Conservation (phyloP, 2,113 vertebrate species). For the Pungitius pungitius region DNA sequence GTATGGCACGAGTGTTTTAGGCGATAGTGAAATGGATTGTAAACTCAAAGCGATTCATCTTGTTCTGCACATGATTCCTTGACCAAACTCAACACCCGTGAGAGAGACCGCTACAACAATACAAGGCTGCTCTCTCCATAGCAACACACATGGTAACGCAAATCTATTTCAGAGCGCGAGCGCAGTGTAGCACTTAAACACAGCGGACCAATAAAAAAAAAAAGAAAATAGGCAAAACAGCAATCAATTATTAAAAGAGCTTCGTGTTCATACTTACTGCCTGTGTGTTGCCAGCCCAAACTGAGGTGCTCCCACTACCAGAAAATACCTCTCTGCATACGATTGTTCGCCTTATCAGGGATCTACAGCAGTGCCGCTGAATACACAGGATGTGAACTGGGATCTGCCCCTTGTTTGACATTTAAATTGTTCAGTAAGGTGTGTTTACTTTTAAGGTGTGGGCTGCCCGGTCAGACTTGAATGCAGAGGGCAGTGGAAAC, state of each 20-base stretch:
- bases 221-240: slow-evolving; percentile 51
- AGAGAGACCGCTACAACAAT: slow-evolving; percentile 53
- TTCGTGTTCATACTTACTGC: slow-evolving; percentile 69
- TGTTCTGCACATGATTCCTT: slow-evolving; percentile 48
- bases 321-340: slow-evolving; percentile 17
- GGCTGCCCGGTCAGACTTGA: slow-evolving; percentile 35
- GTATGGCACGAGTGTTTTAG: background rate
- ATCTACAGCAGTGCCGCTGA: slow-evolving; percentile 50
- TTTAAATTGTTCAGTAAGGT: slow-evolving; percentile 59
- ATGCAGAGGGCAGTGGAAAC: slow-evolving; percentile 50
- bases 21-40: slow-evolving; percentile 17
- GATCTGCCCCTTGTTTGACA: slow-evolving; percentile 66
- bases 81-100: slow-evolving; percentile 52
- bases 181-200: slow-evolving; percentile 62
- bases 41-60: slow-evolving; percentile 38
- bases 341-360: slow-evolving; percentile 51
- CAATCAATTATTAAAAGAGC: slow-evolving; percentile 70
- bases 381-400: slow-evolving; percentile 46
- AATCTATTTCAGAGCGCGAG: slow-evolving; percentile 72
- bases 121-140: slow-evolving; percentile 69
- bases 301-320: slow-evolving; percentile 39
- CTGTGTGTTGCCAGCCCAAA: slow-evolving; percentile 47
- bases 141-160: slow-evolving; percentile 77
- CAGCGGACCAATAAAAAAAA: slow-evolving; percentile 19
- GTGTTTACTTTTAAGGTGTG: slow-evolving; percentile 74